Evolutionary conservation across 2,113 vertebrate genomes (phyloP).

Genomic region (Archilochus colubris): DNA sequence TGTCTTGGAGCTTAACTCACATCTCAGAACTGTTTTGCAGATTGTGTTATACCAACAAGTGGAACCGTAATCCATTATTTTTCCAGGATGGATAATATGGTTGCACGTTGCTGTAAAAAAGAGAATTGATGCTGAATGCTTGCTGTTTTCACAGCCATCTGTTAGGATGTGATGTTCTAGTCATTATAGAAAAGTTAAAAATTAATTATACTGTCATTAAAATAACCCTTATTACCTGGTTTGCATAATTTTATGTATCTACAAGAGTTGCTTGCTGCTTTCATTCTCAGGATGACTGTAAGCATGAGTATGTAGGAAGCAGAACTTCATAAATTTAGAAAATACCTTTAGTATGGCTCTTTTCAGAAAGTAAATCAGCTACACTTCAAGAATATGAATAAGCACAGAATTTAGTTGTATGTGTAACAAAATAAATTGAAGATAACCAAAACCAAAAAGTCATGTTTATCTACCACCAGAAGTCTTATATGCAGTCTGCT

Average conservation of each 20-base stretch:
- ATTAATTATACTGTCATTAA: not conserved
- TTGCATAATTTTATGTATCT: not conserved
- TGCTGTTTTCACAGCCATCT: conserved; percentile 23
- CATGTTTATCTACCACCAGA: not conserved
- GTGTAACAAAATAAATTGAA: not conserved
- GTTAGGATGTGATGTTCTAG: not conserved
- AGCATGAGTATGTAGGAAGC: not conserved
- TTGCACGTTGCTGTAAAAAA: not conserved
- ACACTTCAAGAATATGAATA: not conserved
- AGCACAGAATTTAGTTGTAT: not conserved
- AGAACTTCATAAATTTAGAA: not conserved
- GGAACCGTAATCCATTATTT: not conserved
- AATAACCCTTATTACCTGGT: not conserved
- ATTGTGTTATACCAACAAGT: not conserved
- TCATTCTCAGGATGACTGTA: not conserved
- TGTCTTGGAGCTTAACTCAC: not conserved
- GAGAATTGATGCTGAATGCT: not conserved
- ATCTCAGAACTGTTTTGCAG: not conserved
- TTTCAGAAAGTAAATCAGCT: not conserved
- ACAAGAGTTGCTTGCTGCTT: not conserved
- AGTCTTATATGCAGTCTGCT: not conserved
- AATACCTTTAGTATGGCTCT: not conserved
- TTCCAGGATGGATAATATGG: not conserved
- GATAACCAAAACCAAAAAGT: not conserved
- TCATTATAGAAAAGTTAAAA: conserved; percentile 6